Evolutionary conservation across 2,113 vertebrate species (phyloP), one percentile per base, ranked within the genome.

Genomic region (Alaudala cheleensis): DNA sequence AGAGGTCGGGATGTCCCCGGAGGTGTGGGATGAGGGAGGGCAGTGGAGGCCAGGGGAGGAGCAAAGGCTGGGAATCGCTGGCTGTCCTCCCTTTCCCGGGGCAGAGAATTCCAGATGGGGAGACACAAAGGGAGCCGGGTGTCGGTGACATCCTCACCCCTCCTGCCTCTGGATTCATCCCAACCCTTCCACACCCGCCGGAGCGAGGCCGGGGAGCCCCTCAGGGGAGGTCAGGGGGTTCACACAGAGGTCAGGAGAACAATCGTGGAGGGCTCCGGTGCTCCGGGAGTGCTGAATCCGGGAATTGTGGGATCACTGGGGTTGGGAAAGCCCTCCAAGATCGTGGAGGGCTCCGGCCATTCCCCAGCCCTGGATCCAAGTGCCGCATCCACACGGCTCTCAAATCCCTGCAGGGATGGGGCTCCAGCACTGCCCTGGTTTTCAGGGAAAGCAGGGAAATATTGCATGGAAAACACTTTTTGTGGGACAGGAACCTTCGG

Each of bases 61-160:
- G 5, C 26, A 39, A 33, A 64, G 33, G 26, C 19, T 20, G 69
- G 81, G 69, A 65, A 40, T 47, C 15, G 11, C 3, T 15, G 69
- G 58, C 49, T 5, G 50, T 69, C n/a, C 58, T 19, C 28, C 28
- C 50, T 39, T 84, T 33, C n/a, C 58, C 81, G 11, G 4, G 2
- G 7, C 1, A 0, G 14, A 19, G 50, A 47, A 73, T 56, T 73
- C 40, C 18, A 11, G n/a, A 8, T 2, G 1, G 44, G 65, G 53
- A 39, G 1, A 1, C 17, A 0, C 39, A 0, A 2, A 45, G 39
- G 33, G 16, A 0, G 31, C 54, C 0, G 45, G 66, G 47, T 6
- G 44, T 45, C 7, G 7, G 47, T 23, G 57, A 64, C 49, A 54
- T 12, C 49, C 58, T 47, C 49, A 6, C 67, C 81, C 20, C 57